Base-by-base conservation (phyloP, 2,888 invertebrate genomes). In the Tachystola acroxantha region DNA sequence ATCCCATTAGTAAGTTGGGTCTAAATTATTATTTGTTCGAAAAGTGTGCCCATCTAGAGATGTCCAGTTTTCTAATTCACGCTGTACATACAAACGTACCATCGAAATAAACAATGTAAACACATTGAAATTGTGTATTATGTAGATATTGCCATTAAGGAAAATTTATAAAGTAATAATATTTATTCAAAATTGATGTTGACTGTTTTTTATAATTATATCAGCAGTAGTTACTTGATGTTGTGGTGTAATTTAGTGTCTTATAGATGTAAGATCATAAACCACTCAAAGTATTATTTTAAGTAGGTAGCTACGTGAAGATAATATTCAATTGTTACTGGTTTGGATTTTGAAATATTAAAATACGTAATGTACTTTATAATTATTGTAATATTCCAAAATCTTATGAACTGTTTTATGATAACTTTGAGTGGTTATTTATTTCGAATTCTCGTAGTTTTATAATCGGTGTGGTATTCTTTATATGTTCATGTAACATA, bases 171-270 rank as follows among this genome's bases (percentile, higher is more conserved):
- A n/a, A 24, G 7, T 20, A 7, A 80, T 77, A 72, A 73, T 69
- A 75, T 73, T 74, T 80, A 87, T 86, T 82, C 81, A 66, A 81
- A 86, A 82, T 88, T 78, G 86, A 85, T 88, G 88, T 88, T 88
- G 87, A 88, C 85, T 87, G 87, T 88, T 88, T 35, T 82, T 87
- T 81, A 85, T 84, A 84, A 84, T 80, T 82, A 82, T 84, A 86
- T 78, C 75, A 71, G 75, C 86, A 71, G 86, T 82, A 86, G 86
- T 85, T 84, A 88, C 69, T 88, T 79, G 87, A 84, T 88, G 88
- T 88, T 87, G 88, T 88, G 88, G 85, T 75, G 87, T 88, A 82
- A 75, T 78, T 77, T 85, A 85, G 86, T 86, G 86, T 86, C 85
- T 86, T 86, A 85, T 84, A 78, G 73, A 53, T 61, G 55, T 75